Conservation (phyloP, 2,797 vertebrate species). For the Gila robusta region DNA sequence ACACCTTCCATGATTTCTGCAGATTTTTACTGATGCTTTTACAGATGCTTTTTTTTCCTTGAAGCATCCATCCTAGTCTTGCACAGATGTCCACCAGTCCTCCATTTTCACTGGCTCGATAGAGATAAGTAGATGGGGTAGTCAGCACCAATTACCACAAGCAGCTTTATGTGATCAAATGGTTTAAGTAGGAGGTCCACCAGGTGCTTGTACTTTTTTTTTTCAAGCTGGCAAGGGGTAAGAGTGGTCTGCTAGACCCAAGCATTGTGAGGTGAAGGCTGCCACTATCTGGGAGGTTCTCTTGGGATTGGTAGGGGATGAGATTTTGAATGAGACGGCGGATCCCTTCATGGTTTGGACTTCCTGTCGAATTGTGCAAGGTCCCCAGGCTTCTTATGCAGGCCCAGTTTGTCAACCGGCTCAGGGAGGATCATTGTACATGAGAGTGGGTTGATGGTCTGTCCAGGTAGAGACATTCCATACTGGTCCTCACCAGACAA, state of each 20-base stretch:
- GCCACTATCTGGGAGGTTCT: not conserved
- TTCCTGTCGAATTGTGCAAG: too few species aligned
- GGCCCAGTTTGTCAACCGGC: too few species aligned
- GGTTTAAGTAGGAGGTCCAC: not conserved
- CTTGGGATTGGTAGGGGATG: not conserved
- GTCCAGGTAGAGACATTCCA: not conserved
- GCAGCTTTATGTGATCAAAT: not conserved
- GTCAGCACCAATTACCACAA: conserved; percentile 11
- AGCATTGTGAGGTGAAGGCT: not conserved
- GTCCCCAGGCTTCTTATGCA: too few species aligned
- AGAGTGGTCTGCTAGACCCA: not conserved
- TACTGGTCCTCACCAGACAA: not conserved
- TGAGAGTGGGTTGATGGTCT: not conserved
- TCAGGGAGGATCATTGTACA: too few species aligned
- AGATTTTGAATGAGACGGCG: not conserved
- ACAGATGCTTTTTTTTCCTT: too few species aligned
- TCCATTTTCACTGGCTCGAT: not conserved
- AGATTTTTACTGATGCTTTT: too few species aligned
- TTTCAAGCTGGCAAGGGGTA: not conserved
- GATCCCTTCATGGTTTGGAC: too few species aligned
- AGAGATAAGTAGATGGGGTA: conserved; percentile 16
- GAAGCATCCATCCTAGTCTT: too few species aligned
- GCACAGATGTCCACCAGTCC: not conserved
- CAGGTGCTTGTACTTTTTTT: conserved; percentile 1
- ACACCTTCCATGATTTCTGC: too few species aligned